Conservation (phyloP, 2,888 invertebrate genomes). For the Prenolepis imparis region DNA sequence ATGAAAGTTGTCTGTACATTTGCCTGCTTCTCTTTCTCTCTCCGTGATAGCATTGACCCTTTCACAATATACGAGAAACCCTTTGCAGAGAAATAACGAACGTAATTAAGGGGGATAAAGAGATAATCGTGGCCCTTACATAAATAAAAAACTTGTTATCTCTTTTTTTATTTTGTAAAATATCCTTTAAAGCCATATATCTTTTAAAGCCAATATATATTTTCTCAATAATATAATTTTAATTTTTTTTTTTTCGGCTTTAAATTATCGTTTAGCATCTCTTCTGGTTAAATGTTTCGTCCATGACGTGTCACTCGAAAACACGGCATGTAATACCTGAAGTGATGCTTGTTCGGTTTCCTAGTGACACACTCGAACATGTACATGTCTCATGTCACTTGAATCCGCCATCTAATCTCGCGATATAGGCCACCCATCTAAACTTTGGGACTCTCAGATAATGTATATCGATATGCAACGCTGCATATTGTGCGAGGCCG, state of each 20-base stretch:
- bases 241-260: neutral
- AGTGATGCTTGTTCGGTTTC: conserved; percentile 34
- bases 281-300: neutral
- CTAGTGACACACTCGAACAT: conserved; percentile 23
- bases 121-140: neutral
- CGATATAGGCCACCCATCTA: conserved; percentile 24
- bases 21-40: neutral
- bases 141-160: conserved; percentile 6
- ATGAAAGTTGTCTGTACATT: conserved; percentile 36
- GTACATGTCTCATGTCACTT: conserved; percentile 32
- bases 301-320: conserved; percentile 21
- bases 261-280: conserved; percentile 3
- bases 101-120: neutral
- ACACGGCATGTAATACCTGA: conserved; percentile 36
- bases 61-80: neutral
- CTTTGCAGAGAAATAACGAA: neutral
- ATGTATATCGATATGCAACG: conserved; percentile 1
- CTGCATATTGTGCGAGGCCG: neutral
- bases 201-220: neutral
- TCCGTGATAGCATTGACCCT: conserved; percentile 10
- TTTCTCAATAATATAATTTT: neutral
- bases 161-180: neutral
- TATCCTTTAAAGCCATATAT: neutral
- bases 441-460: conserved; percentile 19
- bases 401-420: conserved; percentile 22